Conservation (phyloP, 2,888 invertebrate genomes). For the Plebejus anna region DNA sequence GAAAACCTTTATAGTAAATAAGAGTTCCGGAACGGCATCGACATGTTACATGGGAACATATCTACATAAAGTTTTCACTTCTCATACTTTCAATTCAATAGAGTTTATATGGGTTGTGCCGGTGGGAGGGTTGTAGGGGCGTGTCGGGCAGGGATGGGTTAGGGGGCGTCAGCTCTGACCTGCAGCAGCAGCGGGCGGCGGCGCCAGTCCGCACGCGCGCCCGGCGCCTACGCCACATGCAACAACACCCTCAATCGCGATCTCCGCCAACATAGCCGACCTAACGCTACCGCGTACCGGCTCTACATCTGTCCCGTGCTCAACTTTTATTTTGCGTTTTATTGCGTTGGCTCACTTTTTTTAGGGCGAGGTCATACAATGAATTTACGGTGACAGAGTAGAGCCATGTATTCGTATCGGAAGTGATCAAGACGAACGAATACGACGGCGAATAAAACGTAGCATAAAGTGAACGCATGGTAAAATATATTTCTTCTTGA, state of each 20-base stretch:
- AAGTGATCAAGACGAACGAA: neutral
- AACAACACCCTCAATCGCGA: constrained; percentile 65
- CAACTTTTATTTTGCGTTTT: neutral
- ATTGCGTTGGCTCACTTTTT: neutral
- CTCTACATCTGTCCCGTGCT: constrained; percentile 26
- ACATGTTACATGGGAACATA: neutral
- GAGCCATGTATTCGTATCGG: neutral
- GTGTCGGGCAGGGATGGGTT: constrained; percentile 29
- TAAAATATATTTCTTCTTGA: neutral
- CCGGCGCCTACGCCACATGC: constrained; percentile 74
- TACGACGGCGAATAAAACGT: neutral
- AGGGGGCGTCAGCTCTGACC: constrained; percentile 80
- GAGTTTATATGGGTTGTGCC: neutral
- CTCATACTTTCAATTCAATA: neutral
- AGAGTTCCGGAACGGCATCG: neutral
- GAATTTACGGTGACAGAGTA: constrained; percentile 6
- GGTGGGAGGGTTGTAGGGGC: constrained; percentile 15
- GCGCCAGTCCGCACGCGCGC: constrained; percentile 79
- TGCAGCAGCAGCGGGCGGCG: constrained; percentile 90
- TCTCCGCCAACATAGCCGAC: constrained; percentile 33
- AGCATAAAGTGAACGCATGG: neutral
- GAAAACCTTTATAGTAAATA: neutral
- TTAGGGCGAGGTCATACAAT: neutral
- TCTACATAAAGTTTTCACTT: neutral
- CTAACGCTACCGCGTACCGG: constrained; percentile 31